Evolutionary conservation across 2,797 vertebrate genomes (phyloP), one percentile per base, ranked within the genome.

Genomic region (Columba guinea): DNA sequence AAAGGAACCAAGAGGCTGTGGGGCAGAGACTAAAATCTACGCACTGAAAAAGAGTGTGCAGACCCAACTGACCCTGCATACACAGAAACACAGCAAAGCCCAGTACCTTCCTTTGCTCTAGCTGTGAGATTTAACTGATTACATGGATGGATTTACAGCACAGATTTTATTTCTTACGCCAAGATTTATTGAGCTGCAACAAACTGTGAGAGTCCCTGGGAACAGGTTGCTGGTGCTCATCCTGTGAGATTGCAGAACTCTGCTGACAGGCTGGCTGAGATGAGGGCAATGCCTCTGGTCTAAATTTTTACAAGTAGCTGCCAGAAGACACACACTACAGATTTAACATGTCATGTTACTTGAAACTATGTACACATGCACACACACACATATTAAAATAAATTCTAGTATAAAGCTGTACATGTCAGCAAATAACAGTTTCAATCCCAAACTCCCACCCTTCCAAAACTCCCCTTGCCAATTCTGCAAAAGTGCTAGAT

Each of bases 111-210:
- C 26, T 87, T 41, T 73, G 15, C 59, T 84, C 34, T 56, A n/a
- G 82, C 34, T 60, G 23, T 17, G 63, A 79, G 55, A 52, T 46
- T 46, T 60, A 90, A 64, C 56, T 80, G 86, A 53, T 77, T 67
- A 34, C 15, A 46, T 2, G 71, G n/a, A 41, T 51, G 71, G 81
- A 90, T 91, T 96, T 88, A 46, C 34, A 63, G 56, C 56, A 77
- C 49, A 77, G 70, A 87, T 94, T 95, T 94, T 84, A 64, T 46
- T 77, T 68, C 70, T 94, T 32, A 59, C 2, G 0, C 26, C 51
- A 84, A 95, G 51, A 91, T 89, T 96, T 94, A 92, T 65, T 87
- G 84, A 95, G 86, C 77, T 95, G 69, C 62, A 93, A 63, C 4
- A 37, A 95, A 89, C 63, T n/a, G 87, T 2, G 22, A 39, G 84